Evolutionary conservation across 1,140 invertebrate genomes (phyloP), one percentile per base, ranked within the genome.

Genomic region (Megalopta genalis): DNA sequence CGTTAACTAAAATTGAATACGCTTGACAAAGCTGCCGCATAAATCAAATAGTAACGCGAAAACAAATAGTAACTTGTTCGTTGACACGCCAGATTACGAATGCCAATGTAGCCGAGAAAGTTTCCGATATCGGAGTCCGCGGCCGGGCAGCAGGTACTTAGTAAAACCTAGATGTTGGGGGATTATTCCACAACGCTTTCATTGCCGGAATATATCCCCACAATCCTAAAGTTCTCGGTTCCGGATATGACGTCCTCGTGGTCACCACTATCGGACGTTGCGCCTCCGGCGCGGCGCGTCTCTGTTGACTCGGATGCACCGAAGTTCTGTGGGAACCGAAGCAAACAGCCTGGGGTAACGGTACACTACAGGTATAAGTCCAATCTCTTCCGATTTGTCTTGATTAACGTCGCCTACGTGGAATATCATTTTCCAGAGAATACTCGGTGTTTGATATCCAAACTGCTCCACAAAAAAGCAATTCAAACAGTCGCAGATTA

Each of bases 291-390:
- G 42, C 12, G 59, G 76, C 42, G 42, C 46, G 76, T 71, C 76
- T 63, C 67, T 71, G 54, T 64, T 71, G 59, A 63, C 68, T 77
- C 60, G 46, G 32, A 8, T 46, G 12, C n/a, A 16, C 46, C 76
- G 3, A 64, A 71, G 23, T 77, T 71, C 23, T n/a, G 8, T 16
- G 59, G 68, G 63, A 77, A 54, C 42, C 67, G 32, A 71, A 6
- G 76, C 46, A 71, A 77, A 77, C 63, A 77, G 68, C 76, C 70
- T 18, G n/a, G 16, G 67, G 76, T 63, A 32, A 42, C 21, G 10
- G n/a, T 54, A 70, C 64, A 66, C 54, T 54, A 63, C 71, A 68
- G 42, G 71, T 9, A 37, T 32, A 6, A 54, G 54, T 59, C 18
- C 14, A 14, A 21, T 25, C 52, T 62, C 57, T 77, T 63, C 57